These are phyloP conservation scores for Neodiprion virginianus DNA, from an alignment of 1,140 invertebrate species.

Conservation along the genomic window DNA sequence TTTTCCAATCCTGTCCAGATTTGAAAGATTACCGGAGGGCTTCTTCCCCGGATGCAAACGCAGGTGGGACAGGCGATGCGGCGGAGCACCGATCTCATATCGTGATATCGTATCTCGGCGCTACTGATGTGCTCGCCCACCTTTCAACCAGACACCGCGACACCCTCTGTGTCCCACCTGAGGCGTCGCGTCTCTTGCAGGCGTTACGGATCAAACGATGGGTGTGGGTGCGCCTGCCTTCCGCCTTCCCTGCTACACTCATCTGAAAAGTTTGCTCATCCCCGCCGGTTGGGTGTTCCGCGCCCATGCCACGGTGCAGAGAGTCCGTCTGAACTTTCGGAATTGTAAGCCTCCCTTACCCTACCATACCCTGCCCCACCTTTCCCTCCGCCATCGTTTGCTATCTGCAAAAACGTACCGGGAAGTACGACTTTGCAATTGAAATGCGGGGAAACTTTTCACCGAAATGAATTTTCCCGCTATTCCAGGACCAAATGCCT, in stretches of 20 bases:
- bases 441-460: slow-evolving; percentile 1
- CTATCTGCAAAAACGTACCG: not conserved
- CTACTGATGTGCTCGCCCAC: not conserved
- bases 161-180: not conserved
- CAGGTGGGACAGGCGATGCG: too few relatives aligned
- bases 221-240: not conserved
- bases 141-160: not conserved
- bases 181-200: not conserved
- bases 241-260: not conserved
- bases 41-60: not conserved
- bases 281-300: not conserved
- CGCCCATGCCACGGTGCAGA: not conserved
- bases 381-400: not conserved
- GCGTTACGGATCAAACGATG: not conserved
- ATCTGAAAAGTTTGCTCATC: slow-evolving; percentile 7
- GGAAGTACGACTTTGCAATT: slow-evolving; percentile 7
- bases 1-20: not conserved
- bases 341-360: not conserved
- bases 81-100: not conserved
- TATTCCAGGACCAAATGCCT: not conserved
- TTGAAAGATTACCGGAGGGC: slow-evolving; percentile 4
- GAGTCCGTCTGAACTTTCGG: not conserved
- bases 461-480: not conserved
- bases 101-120: not conserved
- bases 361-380: not conserved